Evolutionary conservation across 2,888 invertebrate species (phyloP), one percentile per base, ranked within the genome.

Genomic region (Melanotus villosus): DNA sequence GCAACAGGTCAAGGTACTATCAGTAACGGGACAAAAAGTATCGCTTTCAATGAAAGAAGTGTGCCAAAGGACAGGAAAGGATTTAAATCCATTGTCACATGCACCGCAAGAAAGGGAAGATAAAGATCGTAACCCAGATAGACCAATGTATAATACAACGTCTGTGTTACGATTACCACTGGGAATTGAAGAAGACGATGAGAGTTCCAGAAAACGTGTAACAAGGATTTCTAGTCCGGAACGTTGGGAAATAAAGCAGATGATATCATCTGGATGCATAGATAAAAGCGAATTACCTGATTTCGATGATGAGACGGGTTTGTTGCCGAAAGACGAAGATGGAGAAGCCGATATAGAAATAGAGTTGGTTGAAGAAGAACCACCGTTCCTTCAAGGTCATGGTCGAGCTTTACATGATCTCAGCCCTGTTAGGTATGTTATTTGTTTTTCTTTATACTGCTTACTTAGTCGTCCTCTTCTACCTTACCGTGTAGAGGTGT

Each of bases 21-120:
- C 95, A 12, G 90, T 97, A 30, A 93, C 94, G n/a, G 97, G 97
- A 0, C 95, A 96, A 81, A 99, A 98, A 85, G 94, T 96, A 0
- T 98, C 98, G 0, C 87, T 99, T 1, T 96, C 96, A 0, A 97
- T 99, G 93, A 98, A 98, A 86, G 98, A 99, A 85, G 99, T 98
- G 0, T 96, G 99, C 82, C 99, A 99, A 84, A 90, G 91, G 16
- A 93, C 93, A 0, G 99, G 99, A 0, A 92, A 92, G 81, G 99
- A 99, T 87, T 86, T 99, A 58, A 98, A 99, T 86, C 98, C 98
- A 0, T 85, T 90, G 0, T 91, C 91, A 3, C 90, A 92, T 79
- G 88, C 90, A 6, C 88, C 90, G 73, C 82, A 88, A 41, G 90
- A 90, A 85, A 88, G 90, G 74, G 92, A 92, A 78, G 90, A 91